Evolutionary conservation across 2,113 vertebrate species (phyloP), one percentile per base, ranked within the genome.

Genomic region (Oryzias melastigma): DNA sequence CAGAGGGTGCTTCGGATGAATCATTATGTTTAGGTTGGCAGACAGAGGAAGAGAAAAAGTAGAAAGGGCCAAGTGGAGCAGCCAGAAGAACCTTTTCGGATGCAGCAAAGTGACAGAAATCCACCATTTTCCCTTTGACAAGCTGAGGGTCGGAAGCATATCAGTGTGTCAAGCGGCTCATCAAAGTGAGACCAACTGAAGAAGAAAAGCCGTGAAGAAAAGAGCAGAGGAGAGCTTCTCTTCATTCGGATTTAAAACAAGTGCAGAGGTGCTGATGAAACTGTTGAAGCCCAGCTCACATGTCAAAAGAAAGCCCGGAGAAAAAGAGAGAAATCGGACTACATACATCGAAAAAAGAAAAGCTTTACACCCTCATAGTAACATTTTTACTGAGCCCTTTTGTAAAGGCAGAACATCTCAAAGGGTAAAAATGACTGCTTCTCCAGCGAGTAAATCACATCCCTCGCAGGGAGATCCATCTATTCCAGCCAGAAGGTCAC

Each of bases 11-110:
- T 62, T 77, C 47, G 71, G 53, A 73, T 77, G 72, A 85, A 66
- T 85, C 75, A 82, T 65, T 83, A 63, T 60, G 56, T 75, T 65
- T 71, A 50, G 55, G 52, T 51, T 57, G 68, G 71, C 41, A 68
- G 54, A 62, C 71, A 62, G 43, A 77, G 29, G 44, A 65, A 72
- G 29, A 77, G 27, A 25, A 65, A 40, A 73, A 68, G 53, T 47
- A 59, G 58, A 77, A 63, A 25, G 2, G 61, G 68, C 74, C 73
- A 69, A 74, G 73, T 61, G 75, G 78, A 52, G 68, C 61, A 83
- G 64, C 58, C 52, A 71, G 67, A 58, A 10, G 52, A 10, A 63
- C 54, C 63, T 71, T 51, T 75, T 70, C 61, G 10, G 14, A 52
- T 25, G 63, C 17, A 57, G 47, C 56, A 68, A 62, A 47, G 48